A percentile compares a stretch with the other conserved stretches of the same genome.
Evolutionary conservation across 2,797 vertebrate genomes (phyloP).

Genomic region (Scleropages formosus): DNA sequence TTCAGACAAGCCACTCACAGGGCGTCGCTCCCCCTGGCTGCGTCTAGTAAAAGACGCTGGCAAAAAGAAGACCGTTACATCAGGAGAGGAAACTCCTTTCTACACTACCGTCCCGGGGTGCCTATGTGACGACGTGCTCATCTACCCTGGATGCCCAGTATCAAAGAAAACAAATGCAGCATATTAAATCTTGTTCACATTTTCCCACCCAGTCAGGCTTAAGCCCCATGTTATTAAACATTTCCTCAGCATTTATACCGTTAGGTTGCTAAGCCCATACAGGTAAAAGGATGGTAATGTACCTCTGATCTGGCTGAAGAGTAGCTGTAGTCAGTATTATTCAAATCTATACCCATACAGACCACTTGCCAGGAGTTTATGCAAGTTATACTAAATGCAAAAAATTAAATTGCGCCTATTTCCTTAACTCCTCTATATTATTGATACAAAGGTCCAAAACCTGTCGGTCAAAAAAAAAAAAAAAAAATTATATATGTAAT

Average conservation of each 20-base stretch:
- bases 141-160: conserved; percentile 29
- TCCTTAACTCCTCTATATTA: background rate
- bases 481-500: conserved; percentile 63
- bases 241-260: background rate
- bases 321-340: background rate
- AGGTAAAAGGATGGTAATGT: conserved; percentile 14
- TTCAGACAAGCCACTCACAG: background rate
- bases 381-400: background rate
- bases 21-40: no score
- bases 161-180: conserved; percentile 42
- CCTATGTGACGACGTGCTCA: background rate
- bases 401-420: no score
- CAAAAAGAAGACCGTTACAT: background rate
- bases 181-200: conserved; percentile 54
- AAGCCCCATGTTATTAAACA: background rate
- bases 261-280: background rate
- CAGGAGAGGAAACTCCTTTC: background rate
- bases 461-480: conserved; percentile 37
- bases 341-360: conserved; percentile 8
- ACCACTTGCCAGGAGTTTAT: conserved; percentile 17
- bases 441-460: conserved; percentile 29
- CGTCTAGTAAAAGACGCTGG: no score
- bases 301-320: background rate
- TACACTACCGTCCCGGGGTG: background rate
- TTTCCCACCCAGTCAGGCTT: conserved; percentile 35